phyloP scores from a whole-genome alignment of 2,797 vertebrate genomes.

The Chelon auratus region DNA sequence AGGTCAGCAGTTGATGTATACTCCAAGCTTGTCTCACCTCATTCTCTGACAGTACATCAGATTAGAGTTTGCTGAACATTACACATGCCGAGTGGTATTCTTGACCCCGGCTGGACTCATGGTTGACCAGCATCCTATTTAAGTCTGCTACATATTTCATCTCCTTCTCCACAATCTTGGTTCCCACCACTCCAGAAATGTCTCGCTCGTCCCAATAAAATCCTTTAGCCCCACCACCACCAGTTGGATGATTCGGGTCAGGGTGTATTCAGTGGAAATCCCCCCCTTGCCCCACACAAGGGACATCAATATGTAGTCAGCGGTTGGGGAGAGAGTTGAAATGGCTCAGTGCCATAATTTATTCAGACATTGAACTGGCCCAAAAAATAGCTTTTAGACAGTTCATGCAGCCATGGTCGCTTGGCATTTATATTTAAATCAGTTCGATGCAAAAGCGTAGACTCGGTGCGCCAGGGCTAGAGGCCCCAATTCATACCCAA shows the following conservation, averaged over 20 bases:
- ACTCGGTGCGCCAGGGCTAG: constrained; percentile 23
- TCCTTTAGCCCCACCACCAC: constrained; percentile 18
- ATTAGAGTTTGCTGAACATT: constrained; percentile 48
- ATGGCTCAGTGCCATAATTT: constrained; percentile 77
- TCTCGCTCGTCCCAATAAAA: constrained; percentile 24
- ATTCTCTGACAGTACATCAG: constrained; percentile 37
- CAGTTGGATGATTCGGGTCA: constrained; percentile 62
- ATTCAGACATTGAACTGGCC: constrained; percentile 76
- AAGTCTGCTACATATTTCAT: constrained; percentile 60
- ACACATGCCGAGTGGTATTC: constrained; percentile 19
- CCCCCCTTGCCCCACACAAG: constrained; percentile 52
- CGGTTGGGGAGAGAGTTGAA: constrained; percentile 62
- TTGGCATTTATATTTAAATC: constrained; percentile 77
- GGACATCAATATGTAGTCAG: constrained; percentile 76
- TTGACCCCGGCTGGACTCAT: constrained; percentile 26
- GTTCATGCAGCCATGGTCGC: constrained; percentile 62
- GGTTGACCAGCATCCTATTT: constrained; percentile 43
- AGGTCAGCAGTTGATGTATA: constrained; percentile 51
- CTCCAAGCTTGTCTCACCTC: constrained; percentile 38
- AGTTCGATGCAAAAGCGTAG: constrained; percentile 61
- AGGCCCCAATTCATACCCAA: constrained; percentile 44
- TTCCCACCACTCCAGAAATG: constrained; percentile 52
- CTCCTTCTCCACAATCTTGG: constrained; percentile 24
- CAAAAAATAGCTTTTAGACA: constrained; percentile 66
- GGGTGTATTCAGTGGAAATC: constrained; percentile 68